Evolutionary conservation across 2,797 vertebrate genomes (phyloP), one percentile per base, ranked within the genome.

Genomic region (Cyclopterus lumpus): DNA sequence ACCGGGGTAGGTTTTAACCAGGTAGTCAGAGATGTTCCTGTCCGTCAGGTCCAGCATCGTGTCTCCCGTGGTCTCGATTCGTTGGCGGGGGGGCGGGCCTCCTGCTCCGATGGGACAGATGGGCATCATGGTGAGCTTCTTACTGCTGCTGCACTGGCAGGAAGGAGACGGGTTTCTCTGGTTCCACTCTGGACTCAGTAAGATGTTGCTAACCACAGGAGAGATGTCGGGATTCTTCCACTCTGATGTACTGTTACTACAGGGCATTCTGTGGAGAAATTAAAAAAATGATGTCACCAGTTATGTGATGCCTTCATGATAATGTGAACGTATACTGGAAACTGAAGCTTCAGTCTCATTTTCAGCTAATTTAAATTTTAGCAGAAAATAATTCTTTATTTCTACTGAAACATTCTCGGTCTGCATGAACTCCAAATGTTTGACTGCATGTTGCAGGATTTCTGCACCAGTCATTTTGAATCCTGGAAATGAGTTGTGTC

Each of bases 1-100:
- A 73, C 65, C 90, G 22, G 98, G 96, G 67, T 99, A 99, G 0
- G 98, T 99, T 93, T 99, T 99, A 24, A 99, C 95, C 83, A 99
- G 92, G 91, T 95, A 99, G 93, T 99, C 98, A 0, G 97, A 97
- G 90, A 99, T 94, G 89, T 99, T 99, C 86, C 95, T 94, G 69
- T 93, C 83, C 0, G 96, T 99, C 57, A 99, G 94, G 81, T 99
- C 96, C 83, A 99, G 94, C 65, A 99, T 91, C 42, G 95, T 93
- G 92, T 99, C 97, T 4, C 95, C 95, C 8, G 96, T 96, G 36
- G 85, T 92, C 76, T 98, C 96, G 6, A 82, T 82, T 61, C 97
- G 94, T 90, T 97, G 92, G 34, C 88, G 95, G 14, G 98, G 97
- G 0, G 97, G 97, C 34, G 93, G 90, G 1, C 98, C 98, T 36